Base-by-base conservation (phyloP, 2,113 vertebrate genomes). In the Scortum barcoo region DNA sequence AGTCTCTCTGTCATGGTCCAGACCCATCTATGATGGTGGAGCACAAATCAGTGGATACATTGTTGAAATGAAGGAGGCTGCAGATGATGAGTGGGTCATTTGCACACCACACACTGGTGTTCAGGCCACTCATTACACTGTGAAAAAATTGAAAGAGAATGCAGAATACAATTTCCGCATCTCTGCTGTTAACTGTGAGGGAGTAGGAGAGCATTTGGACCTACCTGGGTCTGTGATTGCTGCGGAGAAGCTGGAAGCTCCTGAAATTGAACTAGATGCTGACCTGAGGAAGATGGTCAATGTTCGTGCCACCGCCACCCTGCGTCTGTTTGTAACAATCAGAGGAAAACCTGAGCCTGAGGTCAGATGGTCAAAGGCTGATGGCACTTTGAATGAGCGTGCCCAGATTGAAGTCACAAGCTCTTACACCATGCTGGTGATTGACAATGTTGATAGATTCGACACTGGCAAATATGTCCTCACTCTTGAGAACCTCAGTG, bases 271-370 rank as follows among this genome's bases (percentile, higher is more conserved):
- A 93, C 95, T 99, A 36, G 98, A 98, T 93, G 96, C 97, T 58
- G 97, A 99, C 70, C 95, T 99, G 44, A 97, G 98, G 86, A 99
- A 99, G 93, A 96, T 98, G 86, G 97, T 99, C 28, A 96, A 95
- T 80, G 81, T 99, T 30, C 96, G 97, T 85, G 97, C 98, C 30
- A 96, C 96, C 73, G 94, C 96, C 76, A 97, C 96, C 30, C 90
- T 99, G 50, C 96, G 98, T 61, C 93, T 99, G 30, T 99, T 99
- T 95, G 98, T 99, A 81, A 96, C 97, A 10, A 99, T 99, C 91
- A 99, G 95, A 95, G 98, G 98, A 88, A 96, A 96, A 81, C 98
- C 98, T 67, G 98, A 99, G 89, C 98, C 98, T 84, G 98, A 99
- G 94, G 98, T 99, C 71, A 98, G 95, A 87, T 99, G 98, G 98